phyloP scores from a whole-genome alignment of 1,140 invertebrate species.

The Atta cephalotes region DNA sequence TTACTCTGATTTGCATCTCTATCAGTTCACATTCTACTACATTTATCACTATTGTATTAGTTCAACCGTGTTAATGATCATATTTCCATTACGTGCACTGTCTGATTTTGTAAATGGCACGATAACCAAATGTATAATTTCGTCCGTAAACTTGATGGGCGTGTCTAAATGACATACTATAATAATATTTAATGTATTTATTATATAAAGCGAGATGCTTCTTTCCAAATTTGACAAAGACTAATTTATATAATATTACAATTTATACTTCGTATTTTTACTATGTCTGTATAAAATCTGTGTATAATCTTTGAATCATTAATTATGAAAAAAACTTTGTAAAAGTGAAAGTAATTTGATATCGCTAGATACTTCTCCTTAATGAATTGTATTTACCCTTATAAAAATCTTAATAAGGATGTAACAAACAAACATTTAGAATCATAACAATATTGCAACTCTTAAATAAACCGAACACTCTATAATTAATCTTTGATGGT shows the following conservation, averaged over 20 bases:
- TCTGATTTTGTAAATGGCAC: conserved; percentile 45
- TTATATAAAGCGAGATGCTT: neutral
- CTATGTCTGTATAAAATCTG: conserved; percentile 25
- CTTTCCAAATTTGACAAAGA: neutral
- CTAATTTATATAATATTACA: conserved; percentile 33
- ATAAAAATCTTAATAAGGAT: neutral
- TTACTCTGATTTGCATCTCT: conserved; percentile 53
- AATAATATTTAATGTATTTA: neutral
- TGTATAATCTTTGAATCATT: conserved; percentile 18
- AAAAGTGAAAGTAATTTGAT: conserved; percentile 68
- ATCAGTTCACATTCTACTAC: conserved; percentile 50
- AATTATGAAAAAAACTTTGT: neutral
- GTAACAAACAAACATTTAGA: conserved; percentile 38
- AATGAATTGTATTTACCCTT: conserved; percentile 45
- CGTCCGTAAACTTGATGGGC: conserved; percentile 44
- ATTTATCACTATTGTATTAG: conserved; percentile 45
- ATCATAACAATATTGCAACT: conserved; percentile 44
- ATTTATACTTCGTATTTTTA: conserved; percentile 21
- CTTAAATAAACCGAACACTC: neutral
- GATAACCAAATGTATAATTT: conserved; percentile 45
- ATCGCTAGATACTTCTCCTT: conserved; percentile 21
- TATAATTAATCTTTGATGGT: conserved; percentile 60
- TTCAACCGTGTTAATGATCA: conserved; percentile 55
- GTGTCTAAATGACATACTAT: neutral
- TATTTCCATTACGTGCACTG: conserved; percentile 51